phyloP scores from a whole-genome alignment of 2,113 vertebrate genomes.

The Corythoichthys intestinalis region DNA sequence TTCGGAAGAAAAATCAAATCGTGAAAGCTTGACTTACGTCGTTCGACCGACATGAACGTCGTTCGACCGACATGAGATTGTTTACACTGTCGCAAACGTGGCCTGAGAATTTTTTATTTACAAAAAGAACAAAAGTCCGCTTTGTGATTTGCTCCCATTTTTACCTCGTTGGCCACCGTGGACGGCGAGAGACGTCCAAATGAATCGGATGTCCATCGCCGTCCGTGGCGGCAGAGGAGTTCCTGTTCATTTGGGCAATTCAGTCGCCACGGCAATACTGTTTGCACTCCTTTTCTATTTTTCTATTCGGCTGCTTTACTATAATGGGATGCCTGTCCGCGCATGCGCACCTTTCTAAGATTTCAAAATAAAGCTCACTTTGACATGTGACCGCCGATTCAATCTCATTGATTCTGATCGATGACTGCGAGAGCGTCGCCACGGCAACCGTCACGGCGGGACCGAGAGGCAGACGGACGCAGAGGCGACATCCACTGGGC shows the following conservation, averaged over 20 bases:
- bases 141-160: not conserved
- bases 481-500: not conserved
- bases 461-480: conserved; percentile 1
- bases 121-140: not conserved
- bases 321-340: not conserved
- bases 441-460: conserved; percentile 26
- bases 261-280: not conserved
- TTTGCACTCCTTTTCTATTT: not conserved
- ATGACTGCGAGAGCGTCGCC: conserved; percentile 18
- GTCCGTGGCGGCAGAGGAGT: too few relatives aligned
- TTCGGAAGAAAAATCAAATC: too few relatives aligned
- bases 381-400: not conserved
- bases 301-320: conserved; percentile 12
- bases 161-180: not conserved
- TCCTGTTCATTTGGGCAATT: not conserved
- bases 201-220: too few relatives aligned
- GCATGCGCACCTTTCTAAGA: conserved; percentile 2
- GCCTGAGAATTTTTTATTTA: not conserved
- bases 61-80: too few relatives aligned
- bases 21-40: too few relatives aligned
- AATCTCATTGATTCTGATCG: not conserved
- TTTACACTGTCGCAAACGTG: not conserved
- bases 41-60: too few relatives aligned
- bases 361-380: not conserved
- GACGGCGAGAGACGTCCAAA: too few relatives aligned